Base-by-base conservation (phyloP, 2,797 vertebrate genomes). In the Menidia menidia region DNA sequence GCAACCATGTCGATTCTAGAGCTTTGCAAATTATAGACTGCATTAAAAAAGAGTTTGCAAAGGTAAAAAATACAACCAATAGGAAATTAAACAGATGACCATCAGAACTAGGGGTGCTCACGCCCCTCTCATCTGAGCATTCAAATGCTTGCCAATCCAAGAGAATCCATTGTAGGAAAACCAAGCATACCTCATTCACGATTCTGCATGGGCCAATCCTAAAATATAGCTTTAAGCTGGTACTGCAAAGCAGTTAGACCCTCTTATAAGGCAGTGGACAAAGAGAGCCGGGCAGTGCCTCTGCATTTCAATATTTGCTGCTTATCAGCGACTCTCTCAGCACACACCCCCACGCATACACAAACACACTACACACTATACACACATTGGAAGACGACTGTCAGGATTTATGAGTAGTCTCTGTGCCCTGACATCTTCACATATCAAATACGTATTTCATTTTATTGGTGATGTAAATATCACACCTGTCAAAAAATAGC, bases 361-460 rank as follows among this genome's bases (percentile, higher is more conserved):
- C n/a, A n/a, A n/a, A n/a, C n/a, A 19, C 8, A 19, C 25, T 19
- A 71, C 68, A 71, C 50, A 63, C 44, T 1, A 50, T 54, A 18
- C 48, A 48, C 43, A 71, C 55, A 16, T 51, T 32, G 56, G 57
- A 50, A 64, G 48, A 64, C 59, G 73, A 60, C 71, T 74, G 60
- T 68, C 43, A 50, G 43, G 51, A 82, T 85, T 78, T 77, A 81
- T 69, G 70, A 66, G 67, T 25, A 51, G 50, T 60, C 51, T 70
- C 16, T 60, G 16, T 65, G 65, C 55, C 58, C 2, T 45, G 71
- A 63, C 76, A 74, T 64, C 63, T 77, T 64, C 57, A 77, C 69
- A 84, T 82, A 79, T 82, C 63, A 70, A 83, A 74, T 66, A 64
- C 64, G 68, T 71, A 74, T 79, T 77, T 73, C 19, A 85, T 83